phyloP scores from a whole-genome alignment of 2,113 vertebrate species.

The Hoplias malabaricus region DNA sequence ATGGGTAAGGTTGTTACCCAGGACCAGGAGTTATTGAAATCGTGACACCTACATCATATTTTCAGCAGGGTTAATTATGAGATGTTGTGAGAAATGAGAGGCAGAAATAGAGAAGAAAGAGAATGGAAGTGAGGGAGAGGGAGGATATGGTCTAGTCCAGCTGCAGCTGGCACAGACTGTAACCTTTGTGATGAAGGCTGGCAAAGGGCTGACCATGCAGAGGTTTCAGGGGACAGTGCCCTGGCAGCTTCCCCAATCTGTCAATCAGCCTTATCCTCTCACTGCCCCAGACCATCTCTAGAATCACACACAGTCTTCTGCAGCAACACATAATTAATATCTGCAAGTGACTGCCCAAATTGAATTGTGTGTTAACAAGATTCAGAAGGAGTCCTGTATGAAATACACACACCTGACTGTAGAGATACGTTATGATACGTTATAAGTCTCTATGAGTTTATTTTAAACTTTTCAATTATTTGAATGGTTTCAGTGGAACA shows the following conservation, averaged over 20 bases:
- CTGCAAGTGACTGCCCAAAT: slow-evolving; percentile 36
- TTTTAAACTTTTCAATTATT: neutral
- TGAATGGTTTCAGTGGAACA: no score
- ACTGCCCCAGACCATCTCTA: slow-evolving; percentile 32
- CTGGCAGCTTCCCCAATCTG: slow-evolving; percentile 50
- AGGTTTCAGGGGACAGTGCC: slow-evolving; percentile 46
- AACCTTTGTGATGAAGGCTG: slow-evolving; percentile 47
- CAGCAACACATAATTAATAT: slow-evolving; percentile 51
- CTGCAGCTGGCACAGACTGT: slow-evolving; percentile 48
- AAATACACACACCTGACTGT: neutral
- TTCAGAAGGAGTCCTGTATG: slow-evolving; percentile 25
- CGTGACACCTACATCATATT: neutral
- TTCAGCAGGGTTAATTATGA: neutral
- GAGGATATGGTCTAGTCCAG: slow-evolving; percentile 31
- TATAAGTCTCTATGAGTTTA: neutral
- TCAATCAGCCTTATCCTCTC: slow-evolving; percentile 42
- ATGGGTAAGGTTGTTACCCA: no score
- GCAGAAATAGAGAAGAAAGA: neutral
- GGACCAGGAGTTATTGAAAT: neutral
- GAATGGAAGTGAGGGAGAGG: neutral
- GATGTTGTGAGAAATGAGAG: neutral
- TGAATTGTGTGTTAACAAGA: slow-evolving; percentile 47
- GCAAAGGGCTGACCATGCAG: slow-evolving; percentile 39
- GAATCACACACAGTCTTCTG: slow-evolving; percentile 45
- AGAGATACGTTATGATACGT: neutral